phyloP scores from a whole-genome alignment of 2,797 vertebrate genomes.

The Delichon dasypus region DNA sequence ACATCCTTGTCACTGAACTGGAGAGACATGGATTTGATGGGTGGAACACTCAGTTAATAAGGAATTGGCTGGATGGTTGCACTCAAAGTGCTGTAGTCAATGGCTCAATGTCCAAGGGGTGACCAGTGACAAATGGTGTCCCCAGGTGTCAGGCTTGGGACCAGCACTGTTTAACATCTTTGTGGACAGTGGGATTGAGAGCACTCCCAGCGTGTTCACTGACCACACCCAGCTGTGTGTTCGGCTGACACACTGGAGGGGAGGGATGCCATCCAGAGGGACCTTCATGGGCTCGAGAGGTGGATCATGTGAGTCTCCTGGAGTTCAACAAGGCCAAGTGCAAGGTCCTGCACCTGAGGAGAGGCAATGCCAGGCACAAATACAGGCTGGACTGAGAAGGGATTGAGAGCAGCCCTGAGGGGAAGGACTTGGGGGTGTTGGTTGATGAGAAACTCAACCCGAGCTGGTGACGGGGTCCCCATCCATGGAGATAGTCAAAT shows the following conservation, averaged over 20 bases:
- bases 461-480: neutral
- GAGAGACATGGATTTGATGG: neutral
- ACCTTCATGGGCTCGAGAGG: too few relatives aligned
- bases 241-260: neutral
- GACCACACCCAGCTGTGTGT: neutral
- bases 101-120: neutral
- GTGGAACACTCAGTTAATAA: neutral
- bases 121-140: neutral
- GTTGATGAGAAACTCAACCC: neutral
- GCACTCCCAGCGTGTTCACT: neutral
- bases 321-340: neutral
- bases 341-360: neutral
- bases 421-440: neutral
- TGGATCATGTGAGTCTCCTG: neutral
- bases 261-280: neutral
- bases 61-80: neutral
- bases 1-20: neutral
- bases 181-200: neutral
- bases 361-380: neutral
- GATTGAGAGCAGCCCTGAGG: neutral
- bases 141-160: neutral
- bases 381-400: neutral
- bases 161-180: neutral
- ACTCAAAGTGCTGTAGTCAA: neutral
- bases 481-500: neutral